A percentile compares a stretch with the other conserved stretches of the same genome.
These are phyloP conservation scores for Camelus dromedarius DNA, from an alignment of 2,113 vertebrate genomes.

Conservation along the genomic window DNA sequence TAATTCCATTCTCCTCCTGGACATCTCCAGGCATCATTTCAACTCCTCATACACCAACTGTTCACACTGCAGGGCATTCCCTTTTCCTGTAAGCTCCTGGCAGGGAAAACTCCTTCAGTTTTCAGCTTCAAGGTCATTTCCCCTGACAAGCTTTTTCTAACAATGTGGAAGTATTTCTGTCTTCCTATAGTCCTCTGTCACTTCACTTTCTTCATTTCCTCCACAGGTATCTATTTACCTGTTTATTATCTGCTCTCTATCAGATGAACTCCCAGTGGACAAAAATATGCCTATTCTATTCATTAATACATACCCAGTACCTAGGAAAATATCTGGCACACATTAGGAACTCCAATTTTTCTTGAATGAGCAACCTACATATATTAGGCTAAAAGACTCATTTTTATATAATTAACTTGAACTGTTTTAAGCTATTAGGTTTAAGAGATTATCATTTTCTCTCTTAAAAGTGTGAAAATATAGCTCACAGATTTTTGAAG, in stretches of 20 bases:
- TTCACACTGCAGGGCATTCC: constrained; percentile 16
- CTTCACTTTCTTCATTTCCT: background rate
- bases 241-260: background rate
- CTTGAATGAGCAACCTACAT: constrained; percentile 25
- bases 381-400: background rate
- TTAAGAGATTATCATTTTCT: constrained; percentile 5
- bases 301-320: background rate
- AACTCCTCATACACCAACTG: constrained; percentile 35
- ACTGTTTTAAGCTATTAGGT: background rate
- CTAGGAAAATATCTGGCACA: background rate
- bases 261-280: background rate
- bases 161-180: background rate
- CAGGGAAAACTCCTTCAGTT: background rate
- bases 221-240: background rate
- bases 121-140: background rate
- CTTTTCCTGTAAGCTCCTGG: background rate
- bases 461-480: background rate
- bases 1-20: background rate
- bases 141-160: constrained; percentile 8
- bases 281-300: background rate
- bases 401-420: background rate
- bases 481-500: background rate
- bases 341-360: background rate
- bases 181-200: background rate
- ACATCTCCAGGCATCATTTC: constrained; percentile 52